Conservation (phyloP, 2,113 vertebrate species). For the Microcebus griseorufus region DNA sequence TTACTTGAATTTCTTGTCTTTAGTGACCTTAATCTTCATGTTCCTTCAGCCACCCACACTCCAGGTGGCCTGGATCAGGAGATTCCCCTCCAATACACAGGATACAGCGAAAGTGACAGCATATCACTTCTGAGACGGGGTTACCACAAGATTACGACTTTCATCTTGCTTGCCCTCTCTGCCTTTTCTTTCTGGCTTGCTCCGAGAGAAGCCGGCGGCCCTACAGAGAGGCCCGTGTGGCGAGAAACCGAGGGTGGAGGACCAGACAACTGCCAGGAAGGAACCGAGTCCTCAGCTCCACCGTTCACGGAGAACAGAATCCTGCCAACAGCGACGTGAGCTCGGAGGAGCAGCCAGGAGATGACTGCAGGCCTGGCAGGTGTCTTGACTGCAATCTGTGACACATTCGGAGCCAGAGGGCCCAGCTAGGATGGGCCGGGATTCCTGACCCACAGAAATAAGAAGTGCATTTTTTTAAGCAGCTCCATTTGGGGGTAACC, state of each 20-base stretch:
- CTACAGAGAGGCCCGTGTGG: background rate
- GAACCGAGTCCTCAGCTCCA: background rate
- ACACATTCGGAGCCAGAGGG: background rate
- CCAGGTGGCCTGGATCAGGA: background rate
- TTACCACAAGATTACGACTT: background rate
- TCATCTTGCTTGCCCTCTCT: background rate
- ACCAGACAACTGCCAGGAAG: background rate
- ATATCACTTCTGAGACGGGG: background rate
- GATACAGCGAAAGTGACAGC: background rate
- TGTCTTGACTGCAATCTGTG: slow-evolving; percentile 13
- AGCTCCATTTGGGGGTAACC: background rate
- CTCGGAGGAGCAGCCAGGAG: background rate
- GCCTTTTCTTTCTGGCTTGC: background rate
- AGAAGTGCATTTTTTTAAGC: background rate
- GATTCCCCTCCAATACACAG: background rate
- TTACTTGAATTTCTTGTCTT: background rate
- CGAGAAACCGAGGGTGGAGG: background rate
- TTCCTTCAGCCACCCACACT: background rate
- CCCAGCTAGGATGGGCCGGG: background rate
- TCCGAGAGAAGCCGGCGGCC: background rate
- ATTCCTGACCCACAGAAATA: background rate
- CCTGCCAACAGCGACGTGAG: background rate
- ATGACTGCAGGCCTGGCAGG: background rate
- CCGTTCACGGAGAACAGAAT: background rate
- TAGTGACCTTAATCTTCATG: background rate